These are phyloP conservation scores for Thalassaphorura encarpata DNA, from an alignment of 1,140 invertebrate species.

Conservation along the genomic window DNA sequence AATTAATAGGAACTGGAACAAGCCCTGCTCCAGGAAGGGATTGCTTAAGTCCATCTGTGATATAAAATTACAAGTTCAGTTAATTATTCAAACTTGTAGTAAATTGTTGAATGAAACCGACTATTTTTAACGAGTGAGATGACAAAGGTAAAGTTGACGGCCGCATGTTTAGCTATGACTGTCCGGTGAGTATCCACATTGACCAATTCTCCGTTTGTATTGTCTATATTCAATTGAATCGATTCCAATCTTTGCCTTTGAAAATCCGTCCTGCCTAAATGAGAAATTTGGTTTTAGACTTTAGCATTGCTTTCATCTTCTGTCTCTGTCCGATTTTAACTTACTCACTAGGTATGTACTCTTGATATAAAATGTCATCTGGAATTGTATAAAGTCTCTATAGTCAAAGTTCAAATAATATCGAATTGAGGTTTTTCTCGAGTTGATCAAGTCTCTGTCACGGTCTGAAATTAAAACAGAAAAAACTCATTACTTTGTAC, in stretches of 20 bases:
- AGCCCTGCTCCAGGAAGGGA: conserved; percentile 6
- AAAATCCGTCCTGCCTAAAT: background rate
- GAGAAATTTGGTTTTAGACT: background rate
- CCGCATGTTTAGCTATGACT: background rate
- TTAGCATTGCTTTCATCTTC: background rate
- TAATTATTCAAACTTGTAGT: background rate
- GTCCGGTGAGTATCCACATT: conserved; percentile 14
- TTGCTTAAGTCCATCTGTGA: background rate
- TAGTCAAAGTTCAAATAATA: conserved; percentile 8
- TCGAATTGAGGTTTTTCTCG: background rate
- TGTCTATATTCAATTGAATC: conserved; percentile 23
- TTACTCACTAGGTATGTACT: background rate
- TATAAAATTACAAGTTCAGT: background rate
- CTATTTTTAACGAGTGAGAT: background rate
- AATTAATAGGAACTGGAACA: conserved; percentile 4
- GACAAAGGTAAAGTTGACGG: conserved; percentile 3
- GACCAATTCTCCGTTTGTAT: conserved; percentile 17
- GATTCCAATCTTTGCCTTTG: background rate
- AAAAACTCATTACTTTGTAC: background rate
- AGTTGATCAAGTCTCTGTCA: background rate
- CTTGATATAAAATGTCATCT: conserved; percentile 4
- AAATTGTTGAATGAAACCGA: background rate
- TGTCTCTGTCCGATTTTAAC: background rate
- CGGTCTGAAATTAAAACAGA: background rate
- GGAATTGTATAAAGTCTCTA: background rate